Evolutionary conservation across 2,888 invertebrate genomes (phyloP).

Genomic region (Heliconius hortense): DNA sequence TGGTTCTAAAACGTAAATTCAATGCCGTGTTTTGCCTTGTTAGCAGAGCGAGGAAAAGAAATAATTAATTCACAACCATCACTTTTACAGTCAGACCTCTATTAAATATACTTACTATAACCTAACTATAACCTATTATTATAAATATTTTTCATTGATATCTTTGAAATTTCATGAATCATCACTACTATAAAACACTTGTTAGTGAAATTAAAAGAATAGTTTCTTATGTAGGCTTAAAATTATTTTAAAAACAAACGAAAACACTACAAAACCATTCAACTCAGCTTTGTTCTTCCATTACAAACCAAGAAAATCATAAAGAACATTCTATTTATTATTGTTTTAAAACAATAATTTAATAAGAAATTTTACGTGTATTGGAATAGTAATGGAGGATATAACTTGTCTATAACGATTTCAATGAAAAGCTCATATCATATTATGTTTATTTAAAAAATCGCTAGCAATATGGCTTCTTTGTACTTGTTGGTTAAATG

Average conservation of each 20-base stretch:
- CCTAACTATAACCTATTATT: too few relatives aligned
- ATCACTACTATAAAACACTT: neutral
- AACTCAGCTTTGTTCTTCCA: slow-evolving; percentile 46
- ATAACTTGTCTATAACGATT: slow-evolving; percentile 46
- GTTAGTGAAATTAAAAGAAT: neutral
- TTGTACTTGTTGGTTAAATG: neutral
- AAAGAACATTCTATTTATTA: slow-evolving; percentile 41
- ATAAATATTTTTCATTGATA: neutral
- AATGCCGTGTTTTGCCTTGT: too few relatives aligned
- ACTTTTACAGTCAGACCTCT: neutral
- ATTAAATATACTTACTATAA: neutral
- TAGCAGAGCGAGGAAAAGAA: too few relatives aligned
- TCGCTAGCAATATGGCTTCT: neutral
- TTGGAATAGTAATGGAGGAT: slow-evolving; percentile 47
- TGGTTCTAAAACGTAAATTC: too few relatives aligned
- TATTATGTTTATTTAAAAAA: slow-evolving; percentile 23
- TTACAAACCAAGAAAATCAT: slow-evolving; percentile 41
- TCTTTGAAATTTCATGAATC: neutral
- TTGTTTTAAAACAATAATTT: slow-evolving; percentile 46
- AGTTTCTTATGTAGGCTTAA: neutral
- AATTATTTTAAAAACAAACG: neutral
- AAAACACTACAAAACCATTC: slow-evolving; percentile 13
- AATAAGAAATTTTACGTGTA: slow-evolving; percentile 47
- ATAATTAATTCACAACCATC: too few relatives aligned
- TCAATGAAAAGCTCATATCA: slow-evolving; percentile 30